A percentile compares a stretch with the other conserved stretches of the same genome.
These are phyloP conservation scores for Stenchaetothrips biformis DNA, from an alignment of 2,888 invertebrate species.

Conservation along the genomic window DNA sequence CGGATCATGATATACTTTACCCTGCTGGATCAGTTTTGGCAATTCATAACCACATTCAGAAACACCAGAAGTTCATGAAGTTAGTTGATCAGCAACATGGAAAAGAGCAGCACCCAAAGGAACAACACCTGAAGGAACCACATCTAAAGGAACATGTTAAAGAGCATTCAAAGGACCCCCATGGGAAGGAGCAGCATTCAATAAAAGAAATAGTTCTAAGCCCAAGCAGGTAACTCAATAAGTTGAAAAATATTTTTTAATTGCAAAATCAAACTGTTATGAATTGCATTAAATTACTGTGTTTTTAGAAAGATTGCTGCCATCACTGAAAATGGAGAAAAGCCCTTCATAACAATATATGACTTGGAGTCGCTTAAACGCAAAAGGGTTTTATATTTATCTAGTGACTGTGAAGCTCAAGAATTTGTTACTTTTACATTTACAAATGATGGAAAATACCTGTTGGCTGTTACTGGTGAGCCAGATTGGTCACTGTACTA, in stretches of 20 bases:
- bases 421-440: conserved; percentile 71
- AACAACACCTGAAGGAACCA: not conserved
- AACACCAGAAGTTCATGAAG: conserved; percentile 68
- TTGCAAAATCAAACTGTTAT: not conserved
- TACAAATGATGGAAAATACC: conserved; percentile 73
- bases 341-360: conserved; percentile 65
- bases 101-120: not conserved
- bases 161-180: not conserved
- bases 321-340: conserved; percentile 47
- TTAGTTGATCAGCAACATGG: conserved; percentile 59
- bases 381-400: conserved; percentile 61
- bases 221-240: conserved; percentile 56
- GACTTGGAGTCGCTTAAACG: conserved; percentile 65
- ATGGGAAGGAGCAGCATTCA: not conserved
- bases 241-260: not conserved
- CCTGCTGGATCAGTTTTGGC: conserved; percentile 72
- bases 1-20: conserved; percentile 71
- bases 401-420: conserved; percentile 55
- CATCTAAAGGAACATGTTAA: not conserved
- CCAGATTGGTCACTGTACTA: conserved; percentile 78
- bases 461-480: conserved; percentile 73
- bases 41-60: conserved; percentile 66
- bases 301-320: conserved; percentile 59
- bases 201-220: conserved; percentile 57
- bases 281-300: not conserved